Evolutionary conservation across 2,797 vertebrate genomes (phyloP).

Genomic region (Galagoides demidoff): DNA sequence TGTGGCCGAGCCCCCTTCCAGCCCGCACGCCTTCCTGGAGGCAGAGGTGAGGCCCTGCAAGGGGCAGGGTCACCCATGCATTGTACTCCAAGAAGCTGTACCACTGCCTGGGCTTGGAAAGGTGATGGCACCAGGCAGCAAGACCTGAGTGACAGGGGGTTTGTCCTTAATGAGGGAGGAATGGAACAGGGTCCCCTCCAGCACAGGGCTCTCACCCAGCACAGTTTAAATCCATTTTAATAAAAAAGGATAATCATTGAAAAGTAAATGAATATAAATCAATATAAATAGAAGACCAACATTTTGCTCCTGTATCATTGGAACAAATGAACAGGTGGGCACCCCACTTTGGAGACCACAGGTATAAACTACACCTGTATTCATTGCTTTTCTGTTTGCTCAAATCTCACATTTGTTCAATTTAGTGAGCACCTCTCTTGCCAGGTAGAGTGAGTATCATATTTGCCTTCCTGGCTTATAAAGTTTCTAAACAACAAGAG

Average conservation of each 20-base stretch:
- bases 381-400: background rate
- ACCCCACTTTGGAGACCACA: accelerated
- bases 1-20: background rate
- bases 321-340: accelerated
- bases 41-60: background rate
- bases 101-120: background rate
- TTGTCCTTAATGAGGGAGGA: background rate
- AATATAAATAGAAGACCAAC: background rate
- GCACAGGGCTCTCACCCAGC: background rate
- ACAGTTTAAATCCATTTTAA: background rate
- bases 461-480: background rate
- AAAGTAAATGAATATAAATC: background rate
- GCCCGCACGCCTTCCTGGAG: no score
- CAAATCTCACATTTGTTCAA: background rate
- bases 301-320: background rate
- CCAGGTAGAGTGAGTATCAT: background rate
- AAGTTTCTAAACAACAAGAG: background rate
- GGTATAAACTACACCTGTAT: background rate
- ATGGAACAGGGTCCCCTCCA: background rate
- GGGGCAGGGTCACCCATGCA: background rate
- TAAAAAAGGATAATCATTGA: background rate
- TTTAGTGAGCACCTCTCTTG: background rate
- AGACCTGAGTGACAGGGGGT: background rate
- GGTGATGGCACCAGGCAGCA: background rate
- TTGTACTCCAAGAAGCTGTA: accelerated